Evolutionary conservation across 2,797 vertebrate genomes (phyloP), one percentile per base, ranked within the genome.

Genomic region (Salarias fasciatus): DNA sequence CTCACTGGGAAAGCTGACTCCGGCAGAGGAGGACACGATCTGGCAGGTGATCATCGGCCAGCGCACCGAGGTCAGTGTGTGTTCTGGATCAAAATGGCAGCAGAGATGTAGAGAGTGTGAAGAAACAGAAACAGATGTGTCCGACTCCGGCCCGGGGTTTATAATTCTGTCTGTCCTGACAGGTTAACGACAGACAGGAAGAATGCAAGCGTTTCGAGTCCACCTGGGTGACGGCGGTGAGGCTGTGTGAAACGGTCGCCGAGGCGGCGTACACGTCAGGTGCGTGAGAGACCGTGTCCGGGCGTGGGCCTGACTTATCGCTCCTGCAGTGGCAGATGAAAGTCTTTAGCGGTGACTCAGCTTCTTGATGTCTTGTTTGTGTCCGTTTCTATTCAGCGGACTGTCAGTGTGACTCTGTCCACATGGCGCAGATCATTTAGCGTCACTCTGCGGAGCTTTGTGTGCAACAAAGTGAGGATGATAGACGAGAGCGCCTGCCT

Each of bases 11-110:
- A 96, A 94, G 37, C 93, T 97, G 77, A 94, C 92, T 49, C 87
- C 93, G 0, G 90, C 92, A 35, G 94, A 99, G 70, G 95, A 97
- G 78, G 95, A 96, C 69, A 88, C 93, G 0, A 86, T 99, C 52
- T 98, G 96, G 96, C 97, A 98, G 83, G 94, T 98, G 87, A 96
- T 99, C 70, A 95, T 98, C 77, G 87, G 94, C 70, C 96, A 97
- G 83, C 92, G 97, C 79, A 94, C 94, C n/a, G 89, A 96, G 91
- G 97, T 99, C 78, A 86, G 89, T 78, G n/a, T 43, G 7, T 55
- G 37, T 24, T n/a, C n/a, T n/a, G n/a, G n/a, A n/a, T n/a, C n/a
- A n/a, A n/a, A n/a, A n/a, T 57, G 1, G 72, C 10, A 31, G 11
- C 12, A 36, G 38, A 18, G 13, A 11, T 51, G 1, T 33, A 66